These are phyloP conservation scores for Drosophila subquinaria DNA, from an alignment of 2,888 invertebrate species.

Conservation along the genomic window DNA sequence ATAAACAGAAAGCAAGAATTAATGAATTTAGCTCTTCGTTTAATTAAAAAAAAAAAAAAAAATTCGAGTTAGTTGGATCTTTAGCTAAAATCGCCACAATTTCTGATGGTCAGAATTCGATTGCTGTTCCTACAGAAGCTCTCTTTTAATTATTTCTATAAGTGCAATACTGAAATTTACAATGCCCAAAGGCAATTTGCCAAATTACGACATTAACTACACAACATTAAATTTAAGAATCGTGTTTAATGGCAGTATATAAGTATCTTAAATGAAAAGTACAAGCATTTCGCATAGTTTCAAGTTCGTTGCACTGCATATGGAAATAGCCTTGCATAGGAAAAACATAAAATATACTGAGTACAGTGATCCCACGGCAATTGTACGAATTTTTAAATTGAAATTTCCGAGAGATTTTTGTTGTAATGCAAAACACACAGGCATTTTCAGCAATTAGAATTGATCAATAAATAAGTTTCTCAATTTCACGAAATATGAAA, in stretches of 20 bases:
- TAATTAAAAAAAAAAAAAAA: no score
- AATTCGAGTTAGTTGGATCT: no score
- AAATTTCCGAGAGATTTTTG: not conserved
- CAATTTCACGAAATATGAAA: not conserved
- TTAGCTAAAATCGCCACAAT: not conserved
- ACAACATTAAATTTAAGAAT: conserved; percentile 9
- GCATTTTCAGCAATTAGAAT: not conserved
- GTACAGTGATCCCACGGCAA: conserved; percentile 5
- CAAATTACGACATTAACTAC: conserved; percentile 11
- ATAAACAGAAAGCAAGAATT: no score
- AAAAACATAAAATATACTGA: not conserved
- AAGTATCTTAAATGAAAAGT: conserved; percentile 1
- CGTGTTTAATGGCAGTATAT: conserved; percentile 18
- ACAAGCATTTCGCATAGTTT: conserved; percentile 38
- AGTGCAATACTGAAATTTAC: conserved; percentile 25
- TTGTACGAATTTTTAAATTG: not conserved
- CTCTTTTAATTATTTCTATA: not conserved
- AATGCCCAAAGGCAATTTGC: conserved; percentile 19
- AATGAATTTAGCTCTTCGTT: no score
- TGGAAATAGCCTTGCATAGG: conserved; percentile 27
- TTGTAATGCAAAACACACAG: not conserved
- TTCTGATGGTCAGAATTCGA: not conserved
- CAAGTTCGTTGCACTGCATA: conserved; percentile 58
- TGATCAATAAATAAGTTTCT: not conserved
- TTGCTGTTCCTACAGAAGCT: not conserved